These are phyloP conservation scores for Thyatira batis DNA, from an alignment of 2,888 invertebrate species.

Conservation along the genomic window DNA sequence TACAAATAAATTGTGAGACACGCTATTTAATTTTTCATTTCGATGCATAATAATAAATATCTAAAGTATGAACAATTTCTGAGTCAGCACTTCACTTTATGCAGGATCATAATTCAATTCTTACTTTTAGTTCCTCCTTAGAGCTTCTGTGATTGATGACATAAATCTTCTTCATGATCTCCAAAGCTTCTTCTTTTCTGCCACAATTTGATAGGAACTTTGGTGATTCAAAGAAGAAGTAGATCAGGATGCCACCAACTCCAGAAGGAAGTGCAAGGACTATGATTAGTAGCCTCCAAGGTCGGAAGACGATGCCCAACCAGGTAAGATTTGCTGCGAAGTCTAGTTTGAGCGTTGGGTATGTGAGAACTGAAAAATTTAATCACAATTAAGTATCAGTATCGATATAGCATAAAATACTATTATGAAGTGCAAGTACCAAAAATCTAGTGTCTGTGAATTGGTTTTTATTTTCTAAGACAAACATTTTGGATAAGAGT, in stretches of 20 bases:
- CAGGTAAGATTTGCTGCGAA: constrained; percentile 63
- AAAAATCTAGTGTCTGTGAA: not conserved
- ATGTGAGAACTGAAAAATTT: constrained; percentile 82
- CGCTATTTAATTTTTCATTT: too few species aligned
- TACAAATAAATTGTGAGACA: too few species aligned
- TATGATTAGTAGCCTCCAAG: constrained; percentile 89
- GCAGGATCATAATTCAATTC: not conserved
- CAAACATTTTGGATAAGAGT: too few species aligned
- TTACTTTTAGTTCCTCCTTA: constrained; percentile 57
- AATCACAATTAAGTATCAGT: constrained; percentile 25
- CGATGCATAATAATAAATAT: too few species aligned
- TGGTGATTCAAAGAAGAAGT: constrained; percentile 88
- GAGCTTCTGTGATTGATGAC: constrained; percentile 51
- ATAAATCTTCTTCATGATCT: constrained; percentile 63
- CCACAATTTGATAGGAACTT: constrained; percentile 87
- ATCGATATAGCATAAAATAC: not conserved
- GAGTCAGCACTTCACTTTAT: too few species aligned
- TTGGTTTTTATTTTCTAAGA: too few species aligned
- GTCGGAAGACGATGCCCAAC: constrained; percentile 82
- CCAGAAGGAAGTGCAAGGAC: constrained; percentile 64
- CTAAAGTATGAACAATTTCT: too few species aligned
- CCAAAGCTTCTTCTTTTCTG: constrained; percentile 82
- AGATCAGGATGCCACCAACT: constrained; percentile 81
- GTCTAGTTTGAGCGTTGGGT: constrained; percentile 83
- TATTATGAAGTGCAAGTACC: not conserved